phyloP scores from a whole-genome alignment of 2,797 vertebrate species.

The Crenichthys baileyi region DNA sequence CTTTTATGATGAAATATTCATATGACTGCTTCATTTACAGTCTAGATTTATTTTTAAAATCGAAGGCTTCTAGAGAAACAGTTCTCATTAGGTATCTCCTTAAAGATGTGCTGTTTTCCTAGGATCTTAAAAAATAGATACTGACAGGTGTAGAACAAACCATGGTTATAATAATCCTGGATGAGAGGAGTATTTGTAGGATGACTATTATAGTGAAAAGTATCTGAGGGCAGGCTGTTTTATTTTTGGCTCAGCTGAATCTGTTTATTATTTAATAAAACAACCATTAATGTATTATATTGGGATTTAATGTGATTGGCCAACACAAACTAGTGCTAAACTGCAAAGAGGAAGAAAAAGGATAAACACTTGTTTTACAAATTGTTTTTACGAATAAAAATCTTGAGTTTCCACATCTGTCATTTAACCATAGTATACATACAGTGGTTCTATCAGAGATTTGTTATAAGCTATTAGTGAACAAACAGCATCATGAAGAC shows the following conservation, averaged over 20 bases:
- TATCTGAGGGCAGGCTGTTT: neutral
- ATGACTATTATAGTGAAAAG: slow-evolving; percentile 7
- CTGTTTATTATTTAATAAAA: neutral
- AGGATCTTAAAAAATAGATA: slow-evolving; percentile 11
- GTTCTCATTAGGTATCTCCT: slow-evolving; percentile 4
- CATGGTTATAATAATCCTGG: slow-evolving; percentile 5
- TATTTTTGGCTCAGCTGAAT: neutral
- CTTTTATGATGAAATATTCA: slow-evolving; percentile 58
- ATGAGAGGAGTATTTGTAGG: neutral
- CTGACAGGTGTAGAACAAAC: slow-evolving; percentile 5
- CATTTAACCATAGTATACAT: no score
- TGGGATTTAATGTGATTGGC: neutral
- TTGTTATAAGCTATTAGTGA: no score
- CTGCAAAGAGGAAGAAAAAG: neutral
- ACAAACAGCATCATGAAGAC: no score
- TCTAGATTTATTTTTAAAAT: slow-evolving; percentile 50
- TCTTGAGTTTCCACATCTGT: no score
- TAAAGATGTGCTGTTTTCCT: slow-evolving; percentile 10
- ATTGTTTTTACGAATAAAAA: no score
- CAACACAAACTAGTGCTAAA: neutral
- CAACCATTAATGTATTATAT: neutral
- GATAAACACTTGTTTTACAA: neutral
- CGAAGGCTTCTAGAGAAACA: slow-evolving; percentile 15
- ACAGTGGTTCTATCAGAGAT: no score
- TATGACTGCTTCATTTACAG: slow-evolving; percentile 41